Evolutionary conservation across 2,113 vertebrate species (phyloP).

Genomic region (Callocephalon fimbriatum): DNA sequence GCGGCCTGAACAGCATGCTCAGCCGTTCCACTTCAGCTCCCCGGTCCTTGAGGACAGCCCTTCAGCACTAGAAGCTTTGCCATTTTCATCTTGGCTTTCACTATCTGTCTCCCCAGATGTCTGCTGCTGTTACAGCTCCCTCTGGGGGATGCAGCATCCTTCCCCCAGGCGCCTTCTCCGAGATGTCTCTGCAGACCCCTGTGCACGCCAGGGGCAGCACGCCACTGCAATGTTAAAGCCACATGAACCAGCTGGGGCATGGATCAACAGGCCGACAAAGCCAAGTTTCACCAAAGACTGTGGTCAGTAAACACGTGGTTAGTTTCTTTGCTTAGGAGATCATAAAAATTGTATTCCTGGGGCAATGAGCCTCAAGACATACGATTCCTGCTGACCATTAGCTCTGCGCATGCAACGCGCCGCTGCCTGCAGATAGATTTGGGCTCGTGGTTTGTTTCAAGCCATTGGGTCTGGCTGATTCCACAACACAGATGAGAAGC

Average conservation of each 20-base stretch:
- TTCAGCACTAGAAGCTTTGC: constrained; percentile 27
- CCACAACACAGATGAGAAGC: constrained; percentile 27
- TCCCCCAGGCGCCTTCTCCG: background rate
- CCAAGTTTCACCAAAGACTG: background rate
- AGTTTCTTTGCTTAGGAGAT: background rate
- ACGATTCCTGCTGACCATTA: background rate
- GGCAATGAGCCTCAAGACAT: background rate
- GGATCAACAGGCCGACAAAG: background rate
- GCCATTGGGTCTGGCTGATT: constrained; percentile 38
- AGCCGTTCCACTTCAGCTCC: constrained; percentile 53
- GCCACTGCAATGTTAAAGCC: accelerated
- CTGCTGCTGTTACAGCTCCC: constrained; percentile 35
- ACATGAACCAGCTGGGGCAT: accelerated
- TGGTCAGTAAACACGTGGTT: background rate
- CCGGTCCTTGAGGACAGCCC: constrained; percentile 42
- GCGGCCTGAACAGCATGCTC: background rate
- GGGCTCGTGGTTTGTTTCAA: background rate
- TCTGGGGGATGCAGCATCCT: background rate
- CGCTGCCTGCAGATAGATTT: background rate
- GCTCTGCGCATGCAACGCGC: background rate
- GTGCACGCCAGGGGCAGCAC: accelerated
- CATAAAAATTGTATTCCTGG: background rate
- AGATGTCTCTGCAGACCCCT: background rate
- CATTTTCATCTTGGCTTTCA: constrained; percentile 33
- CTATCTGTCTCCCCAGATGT: constrained; percentile 65